Evolutionary conservation across 2,113 vertebrate species (phyloP).

Genomic region (cattle (Bos taurus)): ARS-UCD2.0 NC_037337.1:1612001-1612500

Average conservation of each 20-base stretch:
- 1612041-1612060: slow-evolving; percentile 18
- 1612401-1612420: slow-evolving; percentile 41
- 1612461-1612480: background rate
- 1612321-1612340: slow-evolving; percentile 39
- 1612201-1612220: background rate
- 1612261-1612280: slow-evolving; percentile 2
- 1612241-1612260: background rate
- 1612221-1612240: background rate
- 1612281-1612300: slow-evolving; percentile 45
- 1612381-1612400: slow-evolving; percentile 62
- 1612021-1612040: slow-evolving; percentile 9
- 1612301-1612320: slow-evolving; percentile 54
- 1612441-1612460: background rate
- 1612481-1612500: background rate
- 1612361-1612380: background rate
- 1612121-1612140: background rate
- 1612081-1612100: background rate
- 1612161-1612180: background rate
- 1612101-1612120: background rate
- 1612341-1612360: slow-evolving; percentile 26
- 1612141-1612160: background rate
- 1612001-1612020: slow-evolving; percentile 10
- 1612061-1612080: background rate
- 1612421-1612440: background rate
- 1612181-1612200: background rate